These are phyloP conservation scores for Pongo abelii DNA, from an alignment of 2,113 vertebrate genomes.

Conservation along the genomic window DNA sequence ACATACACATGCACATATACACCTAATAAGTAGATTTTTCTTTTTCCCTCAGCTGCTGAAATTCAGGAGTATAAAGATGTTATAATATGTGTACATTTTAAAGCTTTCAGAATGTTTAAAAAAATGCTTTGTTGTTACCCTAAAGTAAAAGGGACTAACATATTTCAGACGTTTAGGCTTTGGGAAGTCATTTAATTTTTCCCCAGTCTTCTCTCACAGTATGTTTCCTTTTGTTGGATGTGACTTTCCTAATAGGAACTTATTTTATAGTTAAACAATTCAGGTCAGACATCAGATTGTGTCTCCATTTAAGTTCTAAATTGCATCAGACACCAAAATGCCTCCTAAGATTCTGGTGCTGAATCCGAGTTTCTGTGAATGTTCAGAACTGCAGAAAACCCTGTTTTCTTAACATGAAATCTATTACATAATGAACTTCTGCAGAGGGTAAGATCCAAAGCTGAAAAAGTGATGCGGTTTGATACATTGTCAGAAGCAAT, in stretches of 20 bases:
- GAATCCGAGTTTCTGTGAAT: constrained; percentile 60
- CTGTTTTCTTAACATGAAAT: constrained; percentile 49
- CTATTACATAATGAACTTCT: constrained; percentile 64
- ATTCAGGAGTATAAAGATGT: background rate
- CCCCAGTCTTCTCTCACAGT: background rate
- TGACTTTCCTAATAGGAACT: constrained; percentile 2
- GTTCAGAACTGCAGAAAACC: constrained; percentile 30
- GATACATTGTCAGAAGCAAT: constrained; percentile 6
- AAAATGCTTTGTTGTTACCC: background rate
- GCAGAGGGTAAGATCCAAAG: constrained; percentile 50
- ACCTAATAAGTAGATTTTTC: background rate
- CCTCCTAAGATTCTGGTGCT: constrained; percentile 40
- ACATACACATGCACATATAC: too few species aligned
- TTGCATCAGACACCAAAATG: constrained; percentile 23
- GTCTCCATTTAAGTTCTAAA: constrained; percentile 35
- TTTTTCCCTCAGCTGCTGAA: background rate
- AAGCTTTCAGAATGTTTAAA: background rate
- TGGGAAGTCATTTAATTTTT: background rate
- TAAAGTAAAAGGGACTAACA: background rate
- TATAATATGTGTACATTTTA: background rate
- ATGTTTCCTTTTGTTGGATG: background rate
- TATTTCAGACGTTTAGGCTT: background rate
- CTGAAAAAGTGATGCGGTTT: constrained; percentile 32
- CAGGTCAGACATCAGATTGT: constrained; percentile 10
- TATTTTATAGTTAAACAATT: constrained; percentile 40